Conservation (phyloP, 1,140 invertebrate genomes). For the Penaeus vannamei region DNA sequence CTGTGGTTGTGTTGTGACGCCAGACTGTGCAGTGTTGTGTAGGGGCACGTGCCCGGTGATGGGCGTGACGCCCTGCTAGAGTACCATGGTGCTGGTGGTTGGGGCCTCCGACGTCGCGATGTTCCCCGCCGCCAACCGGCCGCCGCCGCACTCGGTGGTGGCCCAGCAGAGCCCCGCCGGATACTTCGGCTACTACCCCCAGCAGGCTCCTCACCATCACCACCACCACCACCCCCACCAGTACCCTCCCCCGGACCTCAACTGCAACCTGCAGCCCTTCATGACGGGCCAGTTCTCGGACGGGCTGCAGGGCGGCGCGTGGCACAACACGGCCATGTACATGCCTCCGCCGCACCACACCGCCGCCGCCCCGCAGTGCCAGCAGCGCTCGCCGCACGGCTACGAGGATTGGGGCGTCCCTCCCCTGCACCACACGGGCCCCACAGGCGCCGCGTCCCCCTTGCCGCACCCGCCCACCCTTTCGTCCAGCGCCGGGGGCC, state of each 20-base stretch:
- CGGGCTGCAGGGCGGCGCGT: slow-evolving; percentile 38
- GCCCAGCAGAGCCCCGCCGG: slow-evolving; percentile 47
- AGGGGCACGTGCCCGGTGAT: slow-evolving; percentile 4
- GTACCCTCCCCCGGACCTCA: slow-evolving; percentile 50
- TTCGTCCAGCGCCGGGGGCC: not conserved
- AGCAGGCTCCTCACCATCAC: slow-evolving; percentile 30
- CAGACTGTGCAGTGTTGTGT: slow-evolving; percentile 2
- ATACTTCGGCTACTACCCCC: slow-evolving; percentile 50
- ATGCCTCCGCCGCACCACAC: slow-evolving; percentile 41
- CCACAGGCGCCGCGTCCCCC: slow-evolving; percentile 22
- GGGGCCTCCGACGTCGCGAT: slow-evolving; percentile 34
- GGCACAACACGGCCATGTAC: slow-evolving; percentile 54
- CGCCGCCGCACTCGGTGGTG: slow-evolving; percentile 41
- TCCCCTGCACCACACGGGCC: slow-evolving; percentile 36
- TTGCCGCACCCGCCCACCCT: slow-evolving; percentile 17
- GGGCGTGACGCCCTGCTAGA: slow-evolving; percentile 9
- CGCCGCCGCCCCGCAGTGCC: slow-evolving; percentile 37
- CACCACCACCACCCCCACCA: slow-evolving; percentile 48
- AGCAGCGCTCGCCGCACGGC: slow-evolving; percentile 33
- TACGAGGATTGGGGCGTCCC: slow-evolving; percentile 49
- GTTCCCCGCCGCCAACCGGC: slow-evolving; percentile 58
- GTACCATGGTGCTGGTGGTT: slow-evolving; percentile 51
- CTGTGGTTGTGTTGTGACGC: not conserved
- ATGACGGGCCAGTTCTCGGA: slow-evolving; percentile 41
- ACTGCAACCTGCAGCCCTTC: slow-evolving; percentile 59